Evolutionary conservation across 2,888 invertebrate species (phyloP).

Genomic region (Entomobrya proxima): DNA sequence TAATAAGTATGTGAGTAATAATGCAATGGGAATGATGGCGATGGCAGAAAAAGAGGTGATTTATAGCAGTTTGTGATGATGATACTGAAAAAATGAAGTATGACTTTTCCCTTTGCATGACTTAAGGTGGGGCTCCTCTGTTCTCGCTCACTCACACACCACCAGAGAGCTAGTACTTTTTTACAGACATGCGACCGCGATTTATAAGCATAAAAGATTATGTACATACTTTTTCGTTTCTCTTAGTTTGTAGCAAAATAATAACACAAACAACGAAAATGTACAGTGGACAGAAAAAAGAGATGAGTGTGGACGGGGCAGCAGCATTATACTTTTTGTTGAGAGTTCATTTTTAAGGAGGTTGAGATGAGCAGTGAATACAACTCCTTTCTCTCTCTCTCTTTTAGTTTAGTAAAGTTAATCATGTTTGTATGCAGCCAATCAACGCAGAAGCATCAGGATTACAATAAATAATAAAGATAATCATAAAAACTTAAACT

Average conservation of each 20-base stretch:
- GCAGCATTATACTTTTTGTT: constrained; percentile 3
- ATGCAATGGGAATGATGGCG: constrained; percentile 64
- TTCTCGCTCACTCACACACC: no score
- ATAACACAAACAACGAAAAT: constrained; percentile 16
- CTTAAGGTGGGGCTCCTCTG: constrained; percentile 57
- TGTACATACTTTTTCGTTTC: background rate
- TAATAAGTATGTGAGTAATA: constrained; percentile 63
- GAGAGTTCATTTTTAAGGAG: background rate
- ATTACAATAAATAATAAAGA: constrained; percentile 37
- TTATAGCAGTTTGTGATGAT: constrained; percentile 63
- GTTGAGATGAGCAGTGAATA: constrained; percentile 1
- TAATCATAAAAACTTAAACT: background rate
- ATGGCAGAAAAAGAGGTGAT: constrained; percentile 63
- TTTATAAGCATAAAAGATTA: background rate
- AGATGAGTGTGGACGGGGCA: background rate
- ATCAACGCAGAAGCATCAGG: background rate
- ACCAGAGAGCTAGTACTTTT: constrained; percentile 61
- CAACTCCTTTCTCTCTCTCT: constrained; percentile 7
- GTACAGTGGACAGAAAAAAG: background rate
- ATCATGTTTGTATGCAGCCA: constrained; percentile 27
- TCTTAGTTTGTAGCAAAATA: constrained; percentile 9
- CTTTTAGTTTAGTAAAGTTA: background rate
- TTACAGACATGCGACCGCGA: constrained; percentile 9
- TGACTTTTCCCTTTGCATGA: constrained; percentile 64
- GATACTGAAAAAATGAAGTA: constrained; percentile 64